These are phyloP conservation scores for Nemopilema nomurai DNA, from an alignment of 30 jellyfish, hydroid and myxozoan genomes.

Conservation along the genomic window DNA sequence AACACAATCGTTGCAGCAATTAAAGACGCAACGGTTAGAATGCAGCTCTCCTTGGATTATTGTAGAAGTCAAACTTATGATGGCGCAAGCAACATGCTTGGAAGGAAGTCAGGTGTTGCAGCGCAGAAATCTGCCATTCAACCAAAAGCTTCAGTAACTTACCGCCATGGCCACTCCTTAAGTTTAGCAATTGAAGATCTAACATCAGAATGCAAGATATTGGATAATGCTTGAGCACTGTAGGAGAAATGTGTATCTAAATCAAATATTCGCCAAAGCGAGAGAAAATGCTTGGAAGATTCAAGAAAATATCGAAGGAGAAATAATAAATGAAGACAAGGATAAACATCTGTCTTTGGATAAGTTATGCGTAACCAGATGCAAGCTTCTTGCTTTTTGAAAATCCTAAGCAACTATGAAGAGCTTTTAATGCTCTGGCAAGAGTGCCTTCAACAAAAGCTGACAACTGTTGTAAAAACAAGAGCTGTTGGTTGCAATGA, in stretches of 20 bases:
- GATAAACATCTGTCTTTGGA: slow-evolving; percentile 14
- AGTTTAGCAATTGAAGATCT: slow-evolving; percentile 66
- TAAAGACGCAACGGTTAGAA: slow-evolving; percentile 55
- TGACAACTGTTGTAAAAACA: slow-evolving; percentile 36
- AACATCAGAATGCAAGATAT: slow-evolving; percentile 43
- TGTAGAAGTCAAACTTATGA: slow-evolving; percentile 76
- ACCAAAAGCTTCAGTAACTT: slow-evolving; percentile 73
- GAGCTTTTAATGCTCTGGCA: slow-evolving; percentile 37
- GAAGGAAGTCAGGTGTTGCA: slow-evolving; percentile 81
- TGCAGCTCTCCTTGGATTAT: slow-evolving; percentile 66
- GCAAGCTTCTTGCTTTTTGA: slow-evolving; percentile 50
- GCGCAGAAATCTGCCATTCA: slow-evolving; percentile 49
- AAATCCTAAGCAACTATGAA: slow-evolving; percentile 36
- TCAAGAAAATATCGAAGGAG: slow-evolving; percentile 34
- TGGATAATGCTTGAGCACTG: slow-evolving; percentile 39
- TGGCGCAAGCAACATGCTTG: slow-evolving; percentile 84
- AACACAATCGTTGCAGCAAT: slow-evolving; percentile 63
- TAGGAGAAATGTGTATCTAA: slow-evolving; percentile 39
- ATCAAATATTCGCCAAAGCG: slow-evolving; percentile 57
- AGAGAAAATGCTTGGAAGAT: slow-evolving; percentile 29
- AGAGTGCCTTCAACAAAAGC: slow-evolving; percentile 33
- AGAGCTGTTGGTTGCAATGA: slow-evolving; percentile 62
- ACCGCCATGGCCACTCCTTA: slow-evolving; percentile 74
- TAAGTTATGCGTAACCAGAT: slow-evolving; percentile 69
- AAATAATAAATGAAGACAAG: slow-evolving; percentile 11